Base-by-base conservation (phyloP, 2,113 vertebrate species). In the Steatornis caripensis region DNA sequence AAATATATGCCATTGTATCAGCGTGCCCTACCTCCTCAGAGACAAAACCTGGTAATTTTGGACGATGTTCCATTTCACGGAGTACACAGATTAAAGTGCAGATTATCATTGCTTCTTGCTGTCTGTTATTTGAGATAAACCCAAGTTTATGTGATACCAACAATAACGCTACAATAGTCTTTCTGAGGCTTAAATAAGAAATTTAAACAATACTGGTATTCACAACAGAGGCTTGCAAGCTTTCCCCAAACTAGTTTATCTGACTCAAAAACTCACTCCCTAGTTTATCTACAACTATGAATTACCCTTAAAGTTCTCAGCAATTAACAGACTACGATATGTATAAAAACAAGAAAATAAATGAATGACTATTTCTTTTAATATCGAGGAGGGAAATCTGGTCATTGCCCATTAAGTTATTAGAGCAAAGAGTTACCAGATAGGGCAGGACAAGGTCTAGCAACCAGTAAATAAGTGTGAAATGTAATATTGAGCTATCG, bases 41-140 rank as follows among this genome's bases (percentile, higher is more conserved):
- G 86, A 89, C 48, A 90, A 82, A 94, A 91, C 15, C 2, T 14
- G 87, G 60, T 46, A 87, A 94, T 97, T 96, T 92, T 54, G 72
- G 64, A 90, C 53, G 61, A 85, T 90, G 90, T 94, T 94, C 89
- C 71, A 89, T 97, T 95, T 95, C 68, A 26, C 66, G 84, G 81
- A 84, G 75, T 76, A 92, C 83, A 95, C 49, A 91, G 69, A 95
- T 97, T 93, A 94, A 94, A 95, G 69, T 32, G 49, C 71, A 95
- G 89, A 95, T 96, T 93, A 91, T 60, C 32, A 37, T 5, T 84
- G 53, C 68, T 89, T 78, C 89, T 79, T 93, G 30, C 48, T 89
- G 75, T 43, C 86, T 89, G 7, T 90, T 89, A 85, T 89, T 79
- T 87, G 84, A 96, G 70, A 89, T 87, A 93, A 92, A 87, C 53